Conservation (phyloP, 1,140 invertebrate species). For the Polypedilum vanderplanki region DNA sequence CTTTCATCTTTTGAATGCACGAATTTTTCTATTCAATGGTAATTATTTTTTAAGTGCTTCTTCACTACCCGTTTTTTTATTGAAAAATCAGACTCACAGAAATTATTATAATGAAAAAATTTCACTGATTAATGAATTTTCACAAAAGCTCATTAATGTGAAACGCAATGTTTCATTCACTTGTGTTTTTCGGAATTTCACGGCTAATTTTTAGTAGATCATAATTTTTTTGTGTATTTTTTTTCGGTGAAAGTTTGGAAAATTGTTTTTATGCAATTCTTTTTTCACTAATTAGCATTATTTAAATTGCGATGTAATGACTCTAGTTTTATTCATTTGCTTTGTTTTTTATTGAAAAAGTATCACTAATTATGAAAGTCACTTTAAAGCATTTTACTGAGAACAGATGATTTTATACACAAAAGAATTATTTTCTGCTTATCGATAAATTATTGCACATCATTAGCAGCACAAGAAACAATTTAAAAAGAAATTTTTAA, state of each 20-base stretch:
- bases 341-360: neutral
- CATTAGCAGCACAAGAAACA: neutral
- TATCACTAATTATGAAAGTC: too few species aligned
- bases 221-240: neutral
- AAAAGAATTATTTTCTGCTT: neutral
- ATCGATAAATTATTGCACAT: slow-evolving; percentile 1
- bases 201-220: slow-evolving; percentile 9
- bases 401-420: too few species aligned
- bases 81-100: neutral
- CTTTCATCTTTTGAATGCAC: neutral
- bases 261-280: slow-evolving; percentile 5
- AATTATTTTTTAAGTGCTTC: neutral
- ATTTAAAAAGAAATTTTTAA: neutral
- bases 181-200: neutral
- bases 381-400: too few species aligned
- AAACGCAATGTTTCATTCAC: slow-evolving; percentile 3
- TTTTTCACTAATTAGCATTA: neutral
- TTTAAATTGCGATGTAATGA: neutral
- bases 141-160: slow-evolving; percentile 17
- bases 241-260: slow-evolving; percentile 6
- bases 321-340: neutral
- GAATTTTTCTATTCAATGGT: neutral
- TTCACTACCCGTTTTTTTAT: too few species aligned
- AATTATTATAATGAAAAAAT: neutral
- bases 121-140: neutral